Conservation (phyloP, 2,888 invertebrate genomes). For the Scaptomyza reducta region DNA sequence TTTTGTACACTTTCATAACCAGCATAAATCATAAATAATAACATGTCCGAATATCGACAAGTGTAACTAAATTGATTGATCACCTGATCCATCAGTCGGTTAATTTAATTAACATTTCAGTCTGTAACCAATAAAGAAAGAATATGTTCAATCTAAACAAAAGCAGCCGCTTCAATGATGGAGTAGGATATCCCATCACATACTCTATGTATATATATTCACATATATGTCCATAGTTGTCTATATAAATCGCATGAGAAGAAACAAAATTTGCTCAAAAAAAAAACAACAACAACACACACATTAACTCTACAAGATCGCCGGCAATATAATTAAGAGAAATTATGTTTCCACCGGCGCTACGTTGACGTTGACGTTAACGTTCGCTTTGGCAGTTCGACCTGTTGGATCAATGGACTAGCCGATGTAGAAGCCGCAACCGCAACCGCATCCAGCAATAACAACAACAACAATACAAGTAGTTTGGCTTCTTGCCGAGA, state of each 20-base stretch:
- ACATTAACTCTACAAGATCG: slow-evolving; percentile 76
- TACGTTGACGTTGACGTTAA: slow-evolving; percentile 50
- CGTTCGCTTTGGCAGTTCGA: slow-evolving; percentile 43
- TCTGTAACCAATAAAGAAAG: slow-evolving; percentile 30
- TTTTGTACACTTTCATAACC: not conserved
- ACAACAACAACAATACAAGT: slow-evolving; percentile 21
- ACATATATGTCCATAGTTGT: slow-evolving; percentile 15
- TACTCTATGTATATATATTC: no score
- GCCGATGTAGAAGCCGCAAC: slow-evolving; percentile 11
- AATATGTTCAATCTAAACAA: slow-evolving; percentile 37
- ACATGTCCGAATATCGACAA: slow-evolving; percentile 14
- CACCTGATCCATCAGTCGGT: slow-evolving; percentile 47
- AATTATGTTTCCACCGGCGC: slow-evolving; percentile 81
- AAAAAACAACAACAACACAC: slow-evolving; percentile 61
- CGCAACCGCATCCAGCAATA: slow-evolving; percentile 2
- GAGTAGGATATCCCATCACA: slow-evolving; percentile 62
- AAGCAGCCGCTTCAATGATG: slow-evolving; percentile 38
- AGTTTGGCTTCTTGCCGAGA: slow-evolving; percentile 39
- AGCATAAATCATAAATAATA: slow-evolving; percentile 18
- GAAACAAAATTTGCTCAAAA: slow-evolving; percentile 44
- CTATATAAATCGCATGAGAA: slow-evolving; percentile 65
- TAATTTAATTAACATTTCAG: slow-evolving; percentile 45
- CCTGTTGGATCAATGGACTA: slow-evolving; percentile 75
- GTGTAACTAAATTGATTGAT: slow-evolving; percentile 62
- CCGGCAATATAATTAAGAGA: slow-evolving; percentile 80